These are phyloP conservation scores for Macroteleia sp. DNA, from an alignment of 2,888 invertebrate species.

Conservation along the genomic window DNA sequence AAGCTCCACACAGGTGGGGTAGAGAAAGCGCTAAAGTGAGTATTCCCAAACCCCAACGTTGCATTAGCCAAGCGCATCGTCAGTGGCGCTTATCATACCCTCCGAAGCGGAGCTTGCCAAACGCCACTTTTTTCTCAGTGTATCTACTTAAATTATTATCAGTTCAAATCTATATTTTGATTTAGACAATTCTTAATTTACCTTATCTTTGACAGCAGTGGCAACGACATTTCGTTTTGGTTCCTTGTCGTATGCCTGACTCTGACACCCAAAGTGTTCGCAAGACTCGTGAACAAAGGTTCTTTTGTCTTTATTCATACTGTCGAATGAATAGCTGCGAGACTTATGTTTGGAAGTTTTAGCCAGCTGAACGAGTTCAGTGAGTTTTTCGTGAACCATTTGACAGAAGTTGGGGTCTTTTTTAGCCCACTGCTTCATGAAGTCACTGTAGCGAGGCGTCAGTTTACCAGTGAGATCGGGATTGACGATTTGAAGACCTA, in stretches of 20 bases:
- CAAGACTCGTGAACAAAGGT: constrained; percentile 97
- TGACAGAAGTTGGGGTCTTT: constrained; percentile 92
- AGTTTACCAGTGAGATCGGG: constrained; percentile 92
- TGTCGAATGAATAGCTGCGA: constrained; percentile 94
- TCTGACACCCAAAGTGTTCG: constrained; percentile 96
- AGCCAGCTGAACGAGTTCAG: constrained; percentile 93
- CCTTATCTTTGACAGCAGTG: constrained; percentile 92
- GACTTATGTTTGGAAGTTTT: constrained; percentile 94
- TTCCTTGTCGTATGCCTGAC: constrained; percentile 97
- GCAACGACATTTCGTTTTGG: constrained; percentile 98
- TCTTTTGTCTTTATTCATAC: constrained; percentile 96
- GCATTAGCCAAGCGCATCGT: too few relatives aligned
- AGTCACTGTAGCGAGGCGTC: constrained; percentile 94
- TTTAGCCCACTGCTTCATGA: constrained; percentile 92
- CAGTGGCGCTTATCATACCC: too few relatives aligned
- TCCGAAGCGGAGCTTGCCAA: too few relatives aligned
- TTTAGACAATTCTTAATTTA: too few relatives aligned
- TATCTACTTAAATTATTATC: too few relatives aligned
- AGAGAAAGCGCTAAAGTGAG: too few relatives aligned
- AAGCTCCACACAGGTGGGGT: too few relatives aligned
- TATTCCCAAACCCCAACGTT: too few relatives aligned
- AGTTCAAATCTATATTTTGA: too few relatives aligned
- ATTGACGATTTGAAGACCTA: constrained; percentile 96
- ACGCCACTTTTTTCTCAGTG: too few relatives aligned
- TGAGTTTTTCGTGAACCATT: constrained; percentile 92